Percentiles rank a stretch among this genome's conserved stretches.
phyloP scores from a whole-genome alignment of 2,113 vertebrate species.

The Ciconia boyciana region DNA sequence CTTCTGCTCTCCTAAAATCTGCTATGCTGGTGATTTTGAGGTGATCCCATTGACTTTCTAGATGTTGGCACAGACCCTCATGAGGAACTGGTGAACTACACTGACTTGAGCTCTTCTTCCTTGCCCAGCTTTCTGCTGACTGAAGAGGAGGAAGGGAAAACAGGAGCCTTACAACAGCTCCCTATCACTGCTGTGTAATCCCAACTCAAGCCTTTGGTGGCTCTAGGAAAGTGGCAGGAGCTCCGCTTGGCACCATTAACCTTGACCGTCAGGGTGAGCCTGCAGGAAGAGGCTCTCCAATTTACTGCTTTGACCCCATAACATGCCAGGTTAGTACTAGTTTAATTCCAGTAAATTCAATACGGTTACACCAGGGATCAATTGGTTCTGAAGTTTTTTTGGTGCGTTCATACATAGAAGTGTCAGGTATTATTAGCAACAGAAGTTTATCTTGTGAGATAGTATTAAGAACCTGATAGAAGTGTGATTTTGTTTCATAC shows the following conservation, averaged over 20 bases:
- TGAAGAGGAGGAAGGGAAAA: background rate
- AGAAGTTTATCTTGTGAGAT: constrained; percentile 47
- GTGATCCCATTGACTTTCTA: background rate
- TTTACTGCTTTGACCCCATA: background rate
- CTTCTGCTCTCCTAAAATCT: background rate
- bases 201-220: background rate
- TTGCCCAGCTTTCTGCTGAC: background rate
- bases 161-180: background rate
- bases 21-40: background rate
- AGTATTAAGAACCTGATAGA: constrained; percentile 45
- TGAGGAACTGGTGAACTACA: background rate
- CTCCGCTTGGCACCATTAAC: constrained; percentile 4
- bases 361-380: constrained; percentile 8
- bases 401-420: background rate
- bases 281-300: background rate
- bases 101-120: background rate
- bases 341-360: constrained; percentile 44
- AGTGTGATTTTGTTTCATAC: constrained; percentile 50
- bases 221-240: background rate
- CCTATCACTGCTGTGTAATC: background rate
- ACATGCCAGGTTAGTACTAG: background rate
- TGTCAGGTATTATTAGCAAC: constrained; percentile 48
- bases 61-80: background rate
- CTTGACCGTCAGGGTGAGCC: background rate
- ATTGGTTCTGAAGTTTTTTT: constrained; percentile 25